Conservation (phyloP, 2,888 invertebrate species). For the Chalcis sispes region DNA sequence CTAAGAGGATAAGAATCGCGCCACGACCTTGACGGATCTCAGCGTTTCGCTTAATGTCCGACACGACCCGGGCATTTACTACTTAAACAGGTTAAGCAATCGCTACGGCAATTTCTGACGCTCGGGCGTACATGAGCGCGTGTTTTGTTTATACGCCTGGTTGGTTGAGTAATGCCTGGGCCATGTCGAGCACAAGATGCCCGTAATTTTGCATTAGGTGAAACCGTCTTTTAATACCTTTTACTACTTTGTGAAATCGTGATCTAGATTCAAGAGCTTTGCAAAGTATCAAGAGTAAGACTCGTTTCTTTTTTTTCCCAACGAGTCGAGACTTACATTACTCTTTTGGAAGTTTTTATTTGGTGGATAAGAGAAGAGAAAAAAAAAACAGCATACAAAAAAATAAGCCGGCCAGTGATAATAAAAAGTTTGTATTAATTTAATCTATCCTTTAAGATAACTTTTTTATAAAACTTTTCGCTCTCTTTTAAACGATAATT, state of each 20-base stretch:
- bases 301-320: background rate
- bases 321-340: background rate
- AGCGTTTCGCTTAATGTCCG: conserved; percentile 27
- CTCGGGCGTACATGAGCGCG: too few relatives aligned
- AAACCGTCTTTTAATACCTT: background rate
- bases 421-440: background rate
- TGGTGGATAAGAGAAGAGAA: background rate
- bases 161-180: too few relatives aligned
- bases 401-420: background rate
- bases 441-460: too few relatives aligned
- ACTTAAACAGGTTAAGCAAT: conserved; percentile 8
- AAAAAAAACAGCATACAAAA: background rate
- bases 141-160: conserved; percentile 8
- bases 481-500: too few relatives aligned
- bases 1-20: conserved; percentile 14
- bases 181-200: background rate
- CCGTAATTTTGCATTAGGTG: background rate
- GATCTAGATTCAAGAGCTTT: background rate
- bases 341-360: background rate
- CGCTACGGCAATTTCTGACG: too few relatives aligned
- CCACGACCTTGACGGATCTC: conserved; percentile 36
- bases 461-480: too few relatives aligned
- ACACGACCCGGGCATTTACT: conserved; percentile 24
- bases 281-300: background rate
- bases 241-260: background rate